Evolutionary conservation across 2,797 vertebrate genomes (phyloP).

Genomic region (Chiloscyllium punctatum): DNA sequence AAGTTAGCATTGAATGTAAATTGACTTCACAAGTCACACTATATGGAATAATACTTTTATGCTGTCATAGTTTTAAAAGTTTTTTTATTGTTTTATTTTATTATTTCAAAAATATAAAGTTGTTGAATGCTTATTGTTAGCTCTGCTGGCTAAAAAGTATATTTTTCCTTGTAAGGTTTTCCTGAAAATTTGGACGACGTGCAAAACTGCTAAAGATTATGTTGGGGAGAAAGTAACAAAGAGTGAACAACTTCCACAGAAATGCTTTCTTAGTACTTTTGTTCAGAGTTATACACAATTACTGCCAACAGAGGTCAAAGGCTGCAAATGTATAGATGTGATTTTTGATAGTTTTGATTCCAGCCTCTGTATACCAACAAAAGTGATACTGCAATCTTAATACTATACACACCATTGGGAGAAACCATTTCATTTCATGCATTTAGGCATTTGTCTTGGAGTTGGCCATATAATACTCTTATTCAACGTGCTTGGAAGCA

Average conservation of each 20-base stretch:
- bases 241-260: neutral
- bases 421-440: slow-evolving; percentile 87
- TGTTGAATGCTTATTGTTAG: neutral
- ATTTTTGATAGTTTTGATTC: slow-evolving; percentile 41
- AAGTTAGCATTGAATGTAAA: neutral
- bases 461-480: slow-evolving; percentile 84
- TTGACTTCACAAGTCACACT: neutral
- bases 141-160: neutral
- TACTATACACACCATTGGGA: slow-evolving; percentile 72
- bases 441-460: slow-evolving; percentile 81
- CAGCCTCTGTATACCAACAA: slow-evolving; percentile 64
- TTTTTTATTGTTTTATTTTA: neutral
- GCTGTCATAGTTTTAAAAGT: neutral
- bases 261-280: neutral
- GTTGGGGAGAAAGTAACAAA: neutral
- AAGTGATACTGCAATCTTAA: slow-evolving; percentile 78
- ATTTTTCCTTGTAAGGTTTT: neutral
- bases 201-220: neutral
- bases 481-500: slow-evolving; percentile 86
- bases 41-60: neutral
- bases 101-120: neutral
- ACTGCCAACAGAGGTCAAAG: slow-evolving; percentile 44
- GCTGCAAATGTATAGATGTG: slow-evolving; percentile 54
- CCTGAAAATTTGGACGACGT: neutral
- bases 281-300: neutral